A percentile compares a stretch with the other conserved stretches of the same genome.
Evolutionary conservation across 2,888 invertebrate species (phyloP).

Genomic region (Acanthacorydalis orientalis): DNA sequence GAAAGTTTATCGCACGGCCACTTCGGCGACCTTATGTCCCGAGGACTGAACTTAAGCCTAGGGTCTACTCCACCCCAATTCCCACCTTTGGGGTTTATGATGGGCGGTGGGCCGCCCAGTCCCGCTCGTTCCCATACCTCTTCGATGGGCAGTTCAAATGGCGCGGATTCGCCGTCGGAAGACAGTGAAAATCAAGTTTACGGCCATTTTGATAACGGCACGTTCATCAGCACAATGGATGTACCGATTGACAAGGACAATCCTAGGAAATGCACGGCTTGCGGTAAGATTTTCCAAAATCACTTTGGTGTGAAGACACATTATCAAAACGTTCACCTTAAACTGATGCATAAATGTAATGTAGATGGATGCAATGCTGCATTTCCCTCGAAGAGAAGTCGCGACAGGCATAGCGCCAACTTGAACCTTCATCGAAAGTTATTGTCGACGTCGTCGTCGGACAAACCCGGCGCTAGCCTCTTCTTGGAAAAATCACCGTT

Average conservation of each 20-base stretch:
- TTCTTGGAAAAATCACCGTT: slow-evolving; percentile 31
- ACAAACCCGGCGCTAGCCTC: slow-evolving; percentile 28
- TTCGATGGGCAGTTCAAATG: slow-evolving; percentile 37
- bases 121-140: slow-evolving; percentile 42
- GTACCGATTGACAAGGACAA: slow-evolving; percentile 86
- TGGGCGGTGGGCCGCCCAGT: slow-evolving; percentile 37
- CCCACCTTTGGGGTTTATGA: slow-evolving; percentile 29
- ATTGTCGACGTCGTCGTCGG: slow-evolving; percentile 48
- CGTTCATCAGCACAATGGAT: slow-evolving; percentile 56
- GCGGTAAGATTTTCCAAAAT: slow-evolving; percentile 86
- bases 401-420: slow-evolving; percentile 86
- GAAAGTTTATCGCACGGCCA: slow-evolving; percentile 67
- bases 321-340: slow-evolving; percentile 89
- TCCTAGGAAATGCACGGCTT: slow-evolving; percentile 78
- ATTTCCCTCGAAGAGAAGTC: slow-evolving; percentile 81
- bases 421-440: slow-evolving; percentile 81
- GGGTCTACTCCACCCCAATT: slow-evolving; percentile 24
- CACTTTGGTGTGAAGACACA: slow-evolving; percentile 87
- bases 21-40: slow-evolving; percentile 37
- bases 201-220: slow-evolving; percentile 57
- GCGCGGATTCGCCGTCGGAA: slow-evolving; percentile 37
- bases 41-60: slow-evolving; percentile 24
- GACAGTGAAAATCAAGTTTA: slow-evolving; percentile 46
- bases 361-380: slow-evolving; percentile 90
- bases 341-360: slow-evolving; percentile 88